Evolutionary conservation across 2,888 invertebrate species (phyloP).

Genomic region (Eurytoma californica): DNA sequence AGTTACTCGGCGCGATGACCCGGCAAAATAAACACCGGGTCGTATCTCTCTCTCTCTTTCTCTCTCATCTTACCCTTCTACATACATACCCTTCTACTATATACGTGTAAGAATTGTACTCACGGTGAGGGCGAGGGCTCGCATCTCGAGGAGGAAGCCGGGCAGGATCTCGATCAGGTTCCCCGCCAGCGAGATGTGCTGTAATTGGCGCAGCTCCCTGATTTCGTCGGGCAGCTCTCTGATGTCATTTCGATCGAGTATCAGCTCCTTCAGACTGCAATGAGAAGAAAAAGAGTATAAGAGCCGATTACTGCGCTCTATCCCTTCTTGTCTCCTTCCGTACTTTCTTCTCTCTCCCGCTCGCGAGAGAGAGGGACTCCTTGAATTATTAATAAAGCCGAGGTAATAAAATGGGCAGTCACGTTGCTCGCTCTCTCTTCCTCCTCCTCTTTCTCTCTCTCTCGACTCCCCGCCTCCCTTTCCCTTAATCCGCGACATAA

Average conservation of each 20-base stretch:
- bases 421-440: background rate
- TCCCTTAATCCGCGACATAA: too few species aligned
- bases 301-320: background rate
- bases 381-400: background rate
- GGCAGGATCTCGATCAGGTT: constrained; percentile 77
- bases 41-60: background rate
- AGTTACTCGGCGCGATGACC: constrained; percentile 20
- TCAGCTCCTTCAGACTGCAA: constrained; percentile 82
- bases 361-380: too few species aligned
- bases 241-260: constrained; percentile 84
- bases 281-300: constrained; percentile 64
- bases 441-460: background rate
- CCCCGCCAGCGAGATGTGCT: constrained; percentile 79
- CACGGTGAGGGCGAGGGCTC: constrained; percentile 78
- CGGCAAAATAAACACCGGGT: constrained; percentile 30
- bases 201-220: constrained; percentile 79
- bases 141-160: constrained; percentile 77
- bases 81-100: background rate
- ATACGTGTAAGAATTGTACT: constrained; percentile 61
- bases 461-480: background rate
- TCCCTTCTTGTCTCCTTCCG: background rate
- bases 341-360: too few species aligned
- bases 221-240: constrained; percentile 79
- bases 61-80: background rate
- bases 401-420: background rate